Evolutionary conservation across 2,888 invertebrate genomes (phyloP).

Genomic region (Sinodicranocentrus sp.): DNA sequence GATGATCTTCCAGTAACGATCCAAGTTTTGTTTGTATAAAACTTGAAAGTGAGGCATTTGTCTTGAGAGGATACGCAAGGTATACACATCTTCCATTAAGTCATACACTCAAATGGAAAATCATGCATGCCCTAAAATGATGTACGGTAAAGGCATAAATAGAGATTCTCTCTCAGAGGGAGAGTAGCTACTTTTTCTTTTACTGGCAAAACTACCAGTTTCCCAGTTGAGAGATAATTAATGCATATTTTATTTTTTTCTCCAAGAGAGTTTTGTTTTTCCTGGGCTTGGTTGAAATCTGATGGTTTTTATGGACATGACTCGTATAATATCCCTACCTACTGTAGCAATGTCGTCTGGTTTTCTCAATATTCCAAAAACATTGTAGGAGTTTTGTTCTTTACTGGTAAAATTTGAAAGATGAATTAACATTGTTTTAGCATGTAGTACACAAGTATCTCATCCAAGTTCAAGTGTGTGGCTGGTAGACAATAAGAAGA

Average conservation of each 20-base stretch:
- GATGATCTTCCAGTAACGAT: constrained; percentile 1
- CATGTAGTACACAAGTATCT: background rate
- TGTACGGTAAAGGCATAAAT: too few relatives aligned
- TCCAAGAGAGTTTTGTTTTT: constrained; percentile 23
- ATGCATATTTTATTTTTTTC: constrained; percentile 53
- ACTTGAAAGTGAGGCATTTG: background rate
- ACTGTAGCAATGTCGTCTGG: too few relatives aligned
- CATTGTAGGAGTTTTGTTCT: too few relatives aligned
- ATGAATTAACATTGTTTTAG: background rate
- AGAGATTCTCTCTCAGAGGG: too few relatives aligned
- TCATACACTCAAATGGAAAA: background rate
- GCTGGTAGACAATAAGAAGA: constrained; percentile 3
- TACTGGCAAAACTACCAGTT: background rate
- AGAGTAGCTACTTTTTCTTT: too few relatives aligned
- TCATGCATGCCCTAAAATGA: background rate
- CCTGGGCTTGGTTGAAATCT: constrained; percentile 49
- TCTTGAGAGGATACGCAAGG: background rate
- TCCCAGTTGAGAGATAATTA: constrained; percentile 48
- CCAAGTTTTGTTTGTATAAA: background rate
- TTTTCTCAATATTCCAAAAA: too few relatives aligned
- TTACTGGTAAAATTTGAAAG: too few relatives aligned
- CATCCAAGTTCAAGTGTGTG: background rate
- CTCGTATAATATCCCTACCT: background rate
- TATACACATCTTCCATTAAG: background rate
- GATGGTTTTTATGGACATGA: constrained; percentile 24